Base-by-base conservation (phyloP, 1,140 invertebrate species). In the Dreissena polymorpha region DNA sequence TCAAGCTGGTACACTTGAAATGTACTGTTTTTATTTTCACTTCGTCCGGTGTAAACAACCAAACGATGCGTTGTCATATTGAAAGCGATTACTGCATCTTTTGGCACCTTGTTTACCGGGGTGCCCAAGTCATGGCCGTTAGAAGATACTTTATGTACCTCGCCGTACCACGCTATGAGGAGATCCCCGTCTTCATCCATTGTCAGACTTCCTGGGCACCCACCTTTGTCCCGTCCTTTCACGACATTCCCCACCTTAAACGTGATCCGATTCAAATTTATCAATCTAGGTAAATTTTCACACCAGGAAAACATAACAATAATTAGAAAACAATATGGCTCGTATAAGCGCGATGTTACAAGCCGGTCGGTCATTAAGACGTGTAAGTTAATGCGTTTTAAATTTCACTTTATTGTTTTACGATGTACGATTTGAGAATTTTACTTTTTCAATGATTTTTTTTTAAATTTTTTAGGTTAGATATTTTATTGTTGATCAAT, bases 131-230 rank as follows among this genome's bases (percentile, higher is more conserved):
- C 78, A n/a, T 39, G 23, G 21, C 69, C 78, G 27, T 8, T n/a
- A 64, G 53, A 55, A 7, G 78, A 81, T 12, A 81, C 71, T 29
- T 65, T 71, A 50, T 71, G 78, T 16, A 81, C 70, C 50, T 73
- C 78, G 0, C 68, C 70, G 27, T 81, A 81, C 78, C 78, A 81
- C 55, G 70, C 53, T 14, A 81, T 70, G 13, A 81, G 70, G 5
- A 81, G 14, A 29, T 81, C 73, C 12, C 68, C 78, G n/a, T 81
- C 49, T 16, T 21, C 23, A 73, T 81, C 78, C 49, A 73, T 50
- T 21, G 70, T 39, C 2, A 81, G 70, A 29, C 78, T 81, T 64
- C 69, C 49, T 23, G 78, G 78, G 55, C 69, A 57, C 18, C 78
- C 70, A 16, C 68, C 78, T 29, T 57, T 71, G 8, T 23, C 53